Evolutionary conservation across 2,113 vertebrate genomes (phyloP).

Genomic region (human (Homo sapiens)): GRCh38 chr4:1512501-1513000

Average conservation of each 20-base stretch:
- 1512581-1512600: constrained; percentile 82
- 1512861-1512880: not conserved
- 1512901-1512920: too few relatives aligned
- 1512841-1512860: too few relatives aligned
- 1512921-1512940: too few relatives aligned
- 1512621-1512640: constrained; percentile 83
- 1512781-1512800: too few relatives aligned
- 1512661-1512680: constrained; percentile 92
- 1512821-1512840: not conserved
- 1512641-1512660: constrained; percentile 86
- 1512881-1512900: too few relatives aligned
- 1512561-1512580: constrained; percentile 76
- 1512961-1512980: too few relatives aligned
- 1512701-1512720: constrained; percentile 68
- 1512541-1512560: too few relatives aligned
- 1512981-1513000: too few relatives aligned
- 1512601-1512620: constrained; percentile 87
- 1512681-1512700: constrained; percentile 88
- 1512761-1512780: too few relatives aligned
- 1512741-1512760: not conserved
- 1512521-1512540: too few relatives aligned
- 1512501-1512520: constrained; percentile 8
- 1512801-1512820: not conserved
- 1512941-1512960: too few relatives aligned
- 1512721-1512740: not conserved